phyloP scores from a whole-genome alignment of 2,113 vertebrate species.

The Baryphthengus martii region DNA sequence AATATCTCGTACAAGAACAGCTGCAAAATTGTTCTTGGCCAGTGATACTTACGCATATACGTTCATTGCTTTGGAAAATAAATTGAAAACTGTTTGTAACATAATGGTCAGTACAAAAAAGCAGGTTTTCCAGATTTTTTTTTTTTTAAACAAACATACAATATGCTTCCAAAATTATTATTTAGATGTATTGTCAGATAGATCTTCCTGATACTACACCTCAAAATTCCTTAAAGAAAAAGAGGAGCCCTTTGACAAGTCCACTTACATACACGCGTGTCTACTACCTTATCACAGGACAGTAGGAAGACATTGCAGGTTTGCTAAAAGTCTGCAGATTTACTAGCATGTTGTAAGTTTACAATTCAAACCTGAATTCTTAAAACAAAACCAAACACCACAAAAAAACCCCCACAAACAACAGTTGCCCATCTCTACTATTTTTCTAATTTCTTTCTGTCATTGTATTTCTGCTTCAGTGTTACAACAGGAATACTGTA shows the following conservation, averaged over 20 bases:
- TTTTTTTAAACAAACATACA: background rate
- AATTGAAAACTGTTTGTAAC: background rate
- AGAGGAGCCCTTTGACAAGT: background rate
- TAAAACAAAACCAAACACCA: too few species aligned
- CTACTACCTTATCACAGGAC: background rate
- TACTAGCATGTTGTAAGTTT: background rate
- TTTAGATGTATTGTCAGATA: background rate
- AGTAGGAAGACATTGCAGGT: background rate
- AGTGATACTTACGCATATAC: background rate
- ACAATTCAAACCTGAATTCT: background rate
- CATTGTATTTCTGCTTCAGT: background rate
- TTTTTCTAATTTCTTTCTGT: background rate
- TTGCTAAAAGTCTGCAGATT: background rate
- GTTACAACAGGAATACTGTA: background rate
- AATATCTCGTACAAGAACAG: background rate
- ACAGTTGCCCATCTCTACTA: background rate
- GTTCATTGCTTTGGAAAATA: background rate
- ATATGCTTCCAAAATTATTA: background rate
- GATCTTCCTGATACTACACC: background rate
- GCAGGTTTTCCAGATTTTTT: background rate
- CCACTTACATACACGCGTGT: background rate
- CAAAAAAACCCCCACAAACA: too few species aligned
- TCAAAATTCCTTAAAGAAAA: background rate
- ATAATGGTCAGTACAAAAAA: background rate
- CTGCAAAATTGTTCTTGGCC: background rate